These are phyloP conservation scores for Bombus sylvicola DNA, from an alignment of 1,140 invertebrate genomes.

Conservation along the genomic window DNA sequence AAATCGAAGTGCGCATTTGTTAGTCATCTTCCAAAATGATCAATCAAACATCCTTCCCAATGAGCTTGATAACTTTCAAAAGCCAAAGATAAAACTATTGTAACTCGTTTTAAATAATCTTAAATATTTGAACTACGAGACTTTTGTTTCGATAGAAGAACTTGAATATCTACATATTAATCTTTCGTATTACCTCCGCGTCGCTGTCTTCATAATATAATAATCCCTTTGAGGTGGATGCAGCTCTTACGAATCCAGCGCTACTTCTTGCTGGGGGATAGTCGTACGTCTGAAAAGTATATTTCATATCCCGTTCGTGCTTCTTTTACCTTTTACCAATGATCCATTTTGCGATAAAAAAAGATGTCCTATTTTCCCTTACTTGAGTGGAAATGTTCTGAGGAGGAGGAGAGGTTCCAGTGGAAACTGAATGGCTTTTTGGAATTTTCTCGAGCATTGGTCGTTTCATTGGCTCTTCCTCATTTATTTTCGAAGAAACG, in stretches of 20 bases:
- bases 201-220: conserved; percentile 77
- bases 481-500: conserved; percentile 2
- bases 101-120: background rate
- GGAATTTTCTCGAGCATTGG: conserved; percentile 48
- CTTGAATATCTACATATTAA: background rate
- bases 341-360: background rate
- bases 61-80: background rate
- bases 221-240: conserved; percentile 72
- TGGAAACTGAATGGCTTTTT: conserved; percentile 68
- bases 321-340: background rate
- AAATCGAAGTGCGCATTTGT: background rate
- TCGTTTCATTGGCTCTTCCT: conserved; percentile 14
- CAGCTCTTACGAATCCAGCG: conserved; percentile 67
- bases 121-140: background rate
- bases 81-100: background rate
- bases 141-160: background rate
- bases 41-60: background rate
- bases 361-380: conserved; percentile 62
- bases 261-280: conserved; percentile 61
- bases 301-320: background rate
- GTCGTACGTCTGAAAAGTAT: conserved; percentile 77
- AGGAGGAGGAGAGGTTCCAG: conserved; percentile 92
- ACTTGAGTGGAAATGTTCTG: conserved; percentile 94
- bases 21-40: background rate
- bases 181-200: conserved; percentile 73